A percentile compares a stretch with the other conserved stretches of the same genome.
These are phyloP conservation scores for Proterorhinus semilunaris DNA, from an alignment of 2,113 vertebrate genomes.

Conservation along the genomic window DNA sequence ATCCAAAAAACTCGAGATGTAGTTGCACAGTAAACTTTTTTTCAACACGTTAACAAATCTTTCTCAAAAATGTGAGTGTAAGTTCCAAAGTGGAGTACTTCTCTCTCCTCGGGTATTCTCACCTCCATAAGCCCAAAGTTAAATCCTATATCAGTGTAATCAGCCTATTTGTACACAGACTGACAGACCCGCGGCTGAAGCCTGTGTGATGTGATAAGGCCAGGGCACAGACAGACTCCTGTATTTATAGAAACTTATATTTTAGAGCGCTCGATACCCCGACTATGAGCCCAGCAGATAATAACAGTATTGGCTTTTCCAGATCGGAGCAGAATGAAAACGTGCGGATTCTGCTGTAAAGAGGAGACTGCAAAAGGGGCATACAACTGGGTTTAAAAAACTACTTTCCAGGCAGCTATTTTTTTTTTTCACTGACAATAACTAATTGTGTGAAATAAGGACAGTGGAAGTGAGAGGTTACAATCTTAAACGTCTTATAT, in stretches of 20 bases:
- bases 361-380: neutral
- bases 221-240: neutral
- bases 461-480: no score
- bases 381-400: constrained; percentile 10
- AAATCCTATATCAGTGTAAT: constrained; percentile 17
- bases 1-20: no score
- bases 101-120: neutral
- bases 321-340: constrained; percentile 15
- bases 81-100: neutral
- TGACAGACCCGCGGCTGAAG: neutral
- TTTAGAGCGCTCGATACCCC: neutral
- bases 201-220: neutral
- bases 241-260: constrained; percentile 17
- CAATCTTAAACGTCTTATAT: no score
- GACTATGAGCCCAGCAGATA: constrained; percentile 6
- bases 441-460: no score
- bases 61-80: no score
- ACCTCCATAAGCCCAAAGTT: constrained; percentile 10
- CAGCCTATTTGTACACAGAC: constrained; percentile 15
- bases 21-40: no score
- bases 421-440: neutral
- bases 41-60: no score
- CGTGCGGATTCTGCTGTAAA: neutral
- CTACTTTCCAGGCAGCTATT: neutral
- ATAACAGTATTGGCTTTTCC: constrained; percentile 1